A percentile compares a stretch with the other conserved stretches of the same genome.
phyloP scores from a whole-genome alignment of 2,888 invertebrate genomes.

The Pristionchus fissidentatus region DNA sequence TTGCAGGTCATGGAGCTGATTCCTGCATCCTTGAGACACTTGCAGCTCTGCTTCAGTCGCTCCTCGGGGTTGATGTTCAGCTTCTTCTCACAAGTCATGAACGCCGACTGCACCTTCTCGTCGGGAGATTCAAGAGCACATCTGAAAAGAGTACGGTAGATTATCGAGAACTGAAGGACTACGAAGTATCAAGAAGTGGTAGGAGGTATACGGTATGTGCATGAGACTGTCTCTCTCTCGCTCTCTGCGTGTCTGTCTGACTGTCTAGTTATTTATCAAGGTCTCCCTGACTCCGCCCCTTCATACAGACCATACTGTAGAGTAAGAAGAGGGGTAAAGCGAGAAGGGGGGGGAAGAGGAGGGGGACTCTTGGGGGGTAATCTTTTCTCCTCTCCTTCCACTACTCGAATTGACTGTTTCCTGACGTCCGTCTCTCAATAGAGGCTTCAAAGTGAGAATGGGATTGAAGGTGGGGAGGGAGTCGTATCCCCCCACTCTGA shows the following conservation, averaged over 20 bases:
- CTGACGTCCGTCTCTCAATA: constrained; percentile 15
- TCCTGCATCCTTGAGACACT: constrained; percentile 62
- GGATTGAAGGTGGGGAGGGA: constrained; percentile 28
- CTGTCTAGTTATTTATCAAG: constrained; percentile 37
- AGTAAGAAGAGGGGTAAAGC: background rate
- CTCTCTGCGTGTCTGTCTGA: constrained; percentile 8
- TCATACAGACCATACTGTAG: constrained; percentile 1
- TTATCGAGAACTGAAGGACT: background rate
- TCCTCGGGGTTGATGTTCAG: constrained; percentile 56
- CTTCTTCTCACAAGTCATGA: constrained; percentile 60
- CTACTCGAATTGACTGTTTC: constrained; percentile 46
- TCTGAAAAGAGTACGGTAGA: constrained; percentile 50
- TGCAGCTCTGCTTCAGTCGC: constrained; percentile 59
- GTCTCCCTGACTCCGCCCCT: constrained; percentile 34
- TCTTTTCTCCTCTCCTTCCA: background rate
- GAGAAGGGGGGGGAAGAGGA: background rate
- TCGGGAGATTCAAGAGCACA: constrained; percentile 65
- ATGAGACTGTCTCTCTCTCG: background rate
- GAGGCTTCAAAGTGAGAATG: constrained; percentile 18
- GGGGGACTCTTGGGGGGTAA: background rate
- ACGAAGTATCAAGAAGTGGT: no score
- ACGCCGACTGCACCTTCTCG: constrained; percentile 55
- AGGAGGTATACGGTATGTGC: background rate
- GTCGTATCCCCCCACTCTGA: background rate
- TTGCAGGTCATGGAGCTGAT: constrained; percentile 44